Conservation (phyloP, 64 coral and sea anemone species). For the Cladopsammia gracilis region DNA sequence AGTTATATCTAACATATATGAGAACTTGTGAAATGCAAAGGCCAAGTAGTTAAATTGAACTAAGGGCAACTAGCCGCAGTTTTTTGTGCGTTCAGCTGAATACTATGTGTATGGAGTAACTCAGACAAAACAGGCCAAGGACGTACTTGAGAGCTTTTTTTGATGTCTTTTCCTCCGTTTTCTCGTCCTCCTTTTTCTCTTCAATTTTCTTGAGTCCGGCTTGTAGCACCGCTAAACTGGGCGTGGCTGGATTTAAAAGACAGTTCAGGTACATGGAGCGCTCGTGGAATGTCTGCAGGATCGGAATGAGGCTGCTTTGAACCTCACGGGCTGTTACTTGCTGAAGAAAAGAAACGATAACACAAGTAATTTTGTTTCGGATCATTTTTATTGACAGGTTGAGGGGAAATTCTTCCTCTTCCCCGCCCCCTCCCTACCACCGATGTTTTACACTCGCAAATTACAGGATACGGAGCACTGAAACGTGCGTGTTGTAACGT, state of each 20-base stretch:
- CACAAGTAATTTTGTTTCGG: neutral
- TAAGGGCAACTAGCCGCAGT: too few relatives aligned
- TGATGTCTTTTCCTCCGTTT: neutral
- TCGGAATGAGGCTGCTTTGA: slow-evolving; percentile 88
- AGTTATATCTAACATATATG: too few relatives aligned
- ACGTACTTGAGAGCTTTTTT: slow-evolving; percentile 39
- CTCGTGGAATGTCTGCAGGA: slow-evolving; percentile 93
- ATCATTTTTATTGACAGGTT: too few relatives aligned
- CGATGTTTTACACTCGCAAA: too few relatives aligned
- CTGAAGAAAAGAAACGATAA: slow-evolving; percentile 43
- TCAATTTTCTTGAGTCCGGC: slow-evolving; percentile 51
- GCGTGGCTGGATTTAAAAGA: slow-evolving; percentile 81
- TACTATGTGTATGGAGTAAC: neutral
- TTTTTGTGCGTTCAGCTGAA: too few relatives aligned
- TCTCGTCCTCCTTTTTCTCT: slow-evolving; percentile 1
- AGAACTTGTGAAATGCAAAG: too few relatives aligned
- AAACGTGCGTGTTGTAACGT: too few relatives aligned
- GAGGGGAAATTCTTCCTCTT: too few relatives aligned
- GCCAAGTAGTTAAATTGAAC: too few relatives aligned
- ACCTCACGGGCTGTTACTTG: slow-evolving; percentile 95
- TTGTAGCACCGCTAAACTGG: slow-evolving; percentile 74
- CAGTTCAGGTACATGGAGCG: slow-evolving; percentile 87
- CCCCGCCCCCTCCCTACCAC: too few relatives aligned
- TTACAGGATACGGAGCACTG: too few relatives aligned
- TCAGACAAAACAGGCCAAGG: neutral